These are phyloP conservation scores for Cyclura pinguis DNA, from an alignment of 2,797 vertebrate genomes.

Conservation along the genomic window DNA sequence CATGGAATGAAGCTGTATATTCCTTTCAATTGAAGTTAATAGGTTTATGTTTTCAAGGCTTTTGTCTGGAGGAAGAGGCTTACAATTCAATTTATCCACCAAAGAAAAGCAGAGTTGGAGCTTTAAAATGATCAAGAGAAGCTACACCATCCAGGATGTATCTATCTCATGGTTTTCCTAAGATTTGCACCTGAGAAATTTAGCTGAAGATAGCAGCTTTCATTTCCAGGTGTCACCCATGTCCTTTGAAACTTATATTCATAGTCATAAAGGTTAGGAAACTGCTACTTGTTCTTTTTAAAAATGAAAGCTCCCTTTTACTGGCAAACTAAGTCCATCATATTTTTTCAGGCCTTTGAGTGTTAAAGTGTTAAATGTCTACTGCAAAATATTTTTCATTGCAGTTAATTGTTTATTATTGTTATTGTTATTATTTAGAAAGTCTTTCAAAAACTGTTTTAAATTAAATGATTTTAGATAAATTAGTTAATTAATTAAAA, in stretches of 20 bases:
- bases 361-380: too few species aligned
- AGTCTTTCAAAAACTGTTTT: too few species aligned
- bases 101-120: constrained; percentile 27
- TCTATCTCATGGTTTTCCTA: neutral
- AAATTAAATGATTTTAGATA: too few species aligned
- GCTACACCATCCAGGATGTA: constrained; percentile 17
- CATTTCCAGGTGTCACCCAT: neutral
- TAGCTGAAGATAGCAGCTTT: neutral
- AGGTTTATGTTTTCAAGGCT: constrained; percentile 26
- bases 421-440: too few species aligned
- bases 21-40: constrained; percentile 14
- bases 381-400: too few species aligned
- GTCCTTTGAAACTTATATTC: neutral
- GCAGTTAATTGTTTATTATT: too few species aligned
- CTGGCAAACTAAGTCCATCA: too few species aligned
- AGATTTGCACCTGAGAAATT: neutral
- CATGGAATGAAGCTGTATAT: constrained; percentile 13
- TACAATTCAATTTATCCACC: constrained; percentile 27
- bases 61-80: constrained; percentile 40
- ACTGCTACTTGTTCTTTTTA: neutral
- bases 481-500: too few species aligned
- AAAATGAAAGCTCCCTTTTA: too few species aligned
- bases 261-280: neutral
- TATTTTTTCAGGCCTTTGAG: too few species aligned
- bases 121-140: constrained; percentile 28